Evolutionary conservation across 2,113 vertebrate species (phyloP), one percentile per base, ranked within the genome.

Genomic region (Apus apus): DNA sequence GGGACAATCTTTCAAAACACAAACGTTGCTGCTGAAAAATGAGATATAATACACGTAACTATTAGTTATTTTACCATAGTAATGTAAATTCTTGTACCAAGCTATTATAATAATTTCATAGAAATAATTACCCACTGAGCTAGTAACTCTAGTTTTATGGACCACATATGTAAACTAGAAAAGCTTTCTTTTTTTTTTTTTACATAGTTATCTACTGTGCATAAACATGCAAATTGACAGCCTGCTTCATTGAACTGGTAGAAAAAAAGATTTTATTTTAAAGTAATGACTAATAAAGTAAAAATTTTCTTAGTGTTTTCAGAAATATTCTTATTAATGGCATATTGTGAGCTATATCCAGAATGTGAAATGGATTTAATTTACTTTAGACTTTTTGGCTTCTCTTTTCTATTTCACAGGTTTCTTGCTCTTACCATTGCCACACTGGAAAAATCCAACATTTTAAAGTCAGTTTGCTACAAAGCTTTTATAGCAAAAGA

Each of bases 141-240:
- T 95, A 91, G 58, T 96, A 96, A 97, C 54, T 96, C 95, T 93
- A 93, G 62, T 96, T 97, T 97, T 96, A 97, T 95, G 87, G 95
- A 93, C 87, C 87, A 77, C 65, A 76, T 94, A 96, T 73, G 82
- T 88, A 96, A 96, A 94, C 89, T 32, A 79, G 81, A 91, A 90
- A 96, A 93, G 10, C 8, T n/a, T n/a, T n/a, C 38, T 38, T 38
- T 38, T 38, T 38, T 38, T 38, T 38, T 38, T 38, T 85, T 73
- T 82, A 64, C 46, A 54, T 60, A 94, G 89, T 91, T 97, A 87
- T 91, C 89, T 94, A 38, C 60, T 87, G 45, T 82, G 87, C 60
- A 91, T 90, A 94, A 94, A 72, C 43, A 95, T 88, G 82, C 56
- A 94, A 96, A 94, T 86, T 64, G 76, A 94, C 94, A 89, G 43